phyloP scores from a whole-genome alignment of 2,113 vertebrate genomes.

The Microcebus murinus region DNA sequence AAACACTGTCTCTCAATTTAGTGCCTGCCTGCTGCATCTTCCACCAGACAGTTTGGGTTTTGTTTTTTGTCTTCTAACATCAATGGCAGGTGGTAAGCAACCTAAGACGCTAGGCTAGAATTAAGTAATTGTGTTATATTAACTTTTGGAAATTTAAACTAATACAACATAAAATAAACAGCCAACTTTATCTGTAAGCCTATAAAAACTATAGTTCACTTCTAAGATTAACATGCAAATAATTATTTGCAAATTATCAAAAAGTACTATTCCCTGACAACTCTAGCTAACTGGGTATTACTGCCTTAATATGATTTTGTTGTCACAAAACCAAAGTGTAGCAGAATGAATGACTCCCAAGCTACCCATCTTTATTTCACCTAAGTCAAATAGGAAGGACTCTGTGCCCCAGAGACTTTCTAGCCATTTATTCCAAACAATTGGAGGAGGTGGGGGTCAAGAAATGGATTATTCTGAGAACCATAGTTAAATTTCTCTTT shows the following conservation, averaged over 20 bases:
- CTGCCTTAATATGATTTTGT: neutral
- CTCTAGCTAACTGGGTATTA: neutral
- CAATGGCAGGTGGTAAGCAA: neutral
- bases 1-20: neutral
- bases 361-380: neutral
- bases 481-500: conserved; percentile 8
- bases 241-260: conserved; percentile 27
- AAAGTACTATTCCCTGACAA: neutral
- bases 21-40: neutral
- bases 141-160: conserved; percentile 32
- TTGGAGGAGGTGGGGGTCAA: neutral
- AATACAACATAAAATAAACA: neutral
- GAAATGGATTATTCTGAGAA: neutral
- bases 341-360: neutral
- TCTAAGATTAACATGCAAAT: neutral
- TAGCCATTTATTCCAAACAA: neutral
- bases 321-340: neutral
- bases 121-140: neutral
- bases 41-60: neutral
- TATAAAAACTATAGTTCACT: neutral
- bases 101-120: neutral
- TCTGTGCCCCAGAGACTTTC: neutral
- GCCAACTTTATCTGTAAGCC: neutral
- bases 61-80: neutral
- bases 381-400: neutral